phyloP scores from a whole-genome alignment of 2,797 vertebrate species.

The Gadopsis marmoratus region DNA sequence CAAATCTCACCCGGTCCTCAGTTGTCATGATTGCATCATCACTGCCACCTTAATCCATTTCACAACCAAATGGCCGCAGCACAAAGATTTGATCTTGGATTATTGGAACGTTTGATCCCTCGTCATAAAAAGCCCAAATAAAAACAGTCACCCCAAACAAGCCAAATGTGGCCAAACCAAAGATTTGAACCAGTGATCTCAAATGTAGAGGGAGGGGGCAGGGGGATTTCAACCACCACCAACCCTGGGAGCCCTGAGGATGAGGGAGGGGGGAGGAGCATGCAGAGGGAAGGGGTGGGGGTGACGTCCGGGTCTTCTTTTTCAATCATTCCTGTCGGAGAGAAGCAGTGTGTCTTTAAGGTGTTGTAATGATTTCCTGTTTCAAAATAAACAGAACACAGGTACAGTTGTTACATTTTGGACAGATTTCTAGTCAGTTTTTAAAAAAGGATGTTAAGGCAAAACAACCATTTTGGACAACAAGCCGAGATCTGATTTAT shows the following conservation, averaged over 20 bases:
- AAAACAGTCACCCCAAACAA: slow-evolving; percentile 20
- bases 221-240: slow-evolving; percentile 65
- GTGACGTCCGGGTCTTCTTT: slow-evolving; percentile 58
- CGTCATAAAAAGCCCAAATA: slow-evolving; percentile 13
- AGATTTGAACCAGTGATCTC: slow-evolving; percentile 20
- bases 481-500: no score
- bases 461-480: no score
- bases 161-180: slow-evolving; percentile 33
- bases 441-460: not conserved
- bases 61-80: not conserved
- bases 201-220: slow-evolving; percentile 6
- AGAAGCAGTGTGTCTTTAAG: slow-evolving; percentile 82
- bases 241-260: slow-evolving; percentile 64
- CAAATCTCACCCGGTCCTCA: slow-evolving; percentile 29
- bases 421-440: not conserved
- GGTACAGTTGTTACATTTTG: slow-evolving; percentile 40
- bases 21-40: slow-evolving; percentile 21
- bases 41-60: not conserved
- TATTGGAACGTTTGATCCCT: not conserved
- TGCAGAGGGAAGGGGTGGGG: slow-evolving; percentile 33
- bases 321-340: slow-evolving; percentile 84
- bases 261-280: slow-evolving; percentile 35
- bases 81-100: slow-evolving; percentile 2
- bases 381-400: slow-evolving; percentile 64
- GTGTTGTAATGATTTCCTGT: slow-evolving; percentile 74